Base-by-base conservation (phyloP, 2,113 vertebrate species). In the Thamnophis sirtalis region DNA sequence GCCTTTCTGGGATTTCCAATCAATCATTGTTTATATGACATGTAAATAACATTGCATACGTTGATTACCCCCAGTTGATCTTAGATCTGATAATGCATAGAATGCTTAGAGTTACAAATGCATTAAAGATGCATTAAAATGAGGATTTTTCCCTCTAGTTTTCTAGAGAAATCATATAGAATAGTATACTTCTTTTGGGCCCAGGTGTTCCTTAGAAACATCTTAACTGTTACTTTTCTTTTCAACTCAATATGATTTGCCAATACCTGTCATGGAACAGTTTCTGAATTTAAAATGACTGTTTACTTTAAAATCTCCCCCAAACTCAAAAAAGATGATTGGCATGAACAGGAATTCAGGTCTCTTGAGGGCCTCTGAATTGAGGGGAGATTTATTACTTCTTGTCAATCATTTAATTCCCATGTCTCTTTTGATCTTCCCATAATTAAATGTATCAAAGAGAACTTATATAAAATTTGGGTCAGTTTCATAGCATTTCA, bases 351-450 rank as follows among this genome's bases (percentile, higher is more conserved):
- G 93, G 43, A 85, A 15, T 21, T 19, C 0, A 0, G 73, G 58
- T 91, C 85, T 88, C 90, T 13, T 55, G 24, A 91, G 33, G 93
- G 85, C 91, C 68, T 55, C 73, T 91, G 56, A 93, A 93, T 53
- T 90, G 84, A 93, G 87, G 92, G 92, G 80, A 95, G 60, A 28
- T 92, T 94, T 91, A 11, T 92, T 86, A 87, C 90, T 95, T n/a
- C 94, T 94, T 96, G 88, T 58, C 56, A 48, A 88, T 84, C 56
- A 48, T 58, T 89, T 93, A 88, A 56, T 80, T 89, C 92, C 93
- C 38, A 93, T 55, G 26, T 88, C 86, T 94, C 94, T 58, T 80
- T 91, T 92, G 84, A 86, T 94, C 68, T 93, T 95, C 28, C 13
- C 49, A 85, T 68, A 92, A 2, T 56, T 93, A 87, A 93, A 89